phyloP scores from a whole-genome alignment of 30 jellyfish, hydroid and myxozoan species.

The Sanderia malayensis region DNA sequence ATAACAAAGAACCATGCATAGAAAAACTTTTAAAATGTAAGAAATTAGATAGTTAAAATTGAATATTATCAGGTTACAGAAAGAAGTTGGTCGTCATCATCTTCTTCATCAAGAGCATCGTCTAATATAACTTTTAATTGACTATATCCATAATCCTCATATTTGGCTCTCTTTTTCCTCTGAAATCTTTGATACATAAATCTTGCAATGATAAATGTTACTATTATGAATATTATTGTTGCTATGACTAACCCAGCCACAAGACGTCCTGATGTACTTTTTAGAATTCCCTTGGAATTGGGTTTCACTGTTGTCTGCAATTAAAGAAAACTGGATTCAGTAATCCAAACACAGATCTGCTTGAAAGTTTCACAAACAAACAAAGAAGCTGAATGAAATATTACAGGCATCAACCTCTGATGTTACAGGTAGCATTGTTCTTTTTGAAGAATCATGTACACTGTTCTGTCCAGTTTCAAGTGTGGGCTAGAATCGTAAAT shows the following conservation, averaged over 20 bases:
- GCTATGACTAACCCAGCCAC: conserved; percentile 56
- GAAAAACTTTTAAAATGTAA: too few species aligned
- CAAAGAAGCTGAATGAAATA: too few species aligned
- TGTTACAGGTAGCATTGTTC: too few species aligned
- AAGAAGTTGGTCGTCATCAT: conserved; percentile 58
- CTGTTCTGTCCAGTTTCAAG: too few species aligned
- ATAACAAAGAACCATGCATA: too few species aligned
- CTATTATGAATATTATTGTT: conserved; percentile 34
- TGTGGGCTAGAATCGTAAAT: too few species aligned
- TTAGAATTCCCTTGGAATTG: not conserved
- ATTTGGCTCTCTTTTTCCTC: conserved; percentile 35
- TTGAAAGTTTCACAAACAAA: too few species aligned
- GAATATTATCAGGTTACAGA: conserved; percentile 57
- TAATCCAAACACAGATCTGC: too few species aligned
- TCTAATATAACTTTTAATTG: conserved; percentile 51
- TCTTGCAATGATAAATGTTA: conserved; percentile 28
- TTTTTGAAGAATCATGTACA: too few species aligned
- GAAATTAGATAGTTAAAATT: too few species aligned
- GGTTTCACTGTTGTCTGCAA: not conserved
- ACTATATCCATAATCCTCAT: conserved; percentile 74
- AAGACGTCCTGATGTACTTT: conserved; percentile 23
- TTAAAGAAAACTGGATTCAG: too few species aligned
- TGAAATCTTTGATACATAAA: conserved; percentile 26
- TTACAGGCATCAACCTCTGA: too few species aligned
- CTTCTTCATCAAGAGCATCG: conserved; percentile 47